A percentile compares a stretch with the other conserved stretches of the same genome.
Evolutionary conservation across 2,888 invertebrate genomes (phyloP).

Genomic region (Campoplex nolae): DNA sequence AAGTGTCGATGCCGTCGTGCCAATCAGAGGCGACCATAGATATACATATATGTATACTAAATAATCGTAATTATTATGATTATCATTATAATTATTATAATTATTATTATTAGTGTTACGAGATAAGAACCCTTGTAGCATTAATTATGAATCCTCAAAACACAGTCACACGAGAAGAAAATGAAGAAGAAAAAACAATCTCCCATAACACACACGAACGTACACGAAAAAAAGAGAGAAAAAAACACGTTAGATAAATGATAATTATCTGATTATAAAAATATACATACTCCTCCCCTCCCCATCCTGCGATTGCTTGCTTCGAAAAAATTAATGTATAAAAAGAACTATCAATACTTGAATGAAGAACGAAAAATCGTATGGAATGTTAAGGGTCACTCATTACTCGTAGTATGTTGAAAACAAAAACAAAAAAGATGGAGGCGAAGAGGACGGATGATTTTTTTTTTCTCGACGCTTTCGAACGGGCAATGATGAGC

Average conservation of each 20-base stretch:
- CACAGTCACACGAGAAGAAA: constrained; percentile 17
- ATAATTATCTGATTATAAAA: constrained; percentile 77
- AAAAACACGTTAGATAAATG: constrained; percentile 73
- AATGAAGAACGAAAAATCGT: constrained; percentile 64
- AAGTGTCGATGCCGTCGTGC: constrained; percentile 60
- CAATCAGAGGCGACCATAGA: constrained; percentile 58
- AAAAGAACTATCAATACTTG: constrained; percentile 73
- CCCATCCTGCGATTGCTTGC: constrained; percentile 81
- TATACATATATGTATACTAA: constrained; percentile 68
- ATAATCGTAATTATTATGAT: constrained; percentile 72
- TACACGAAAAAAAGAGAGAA: constrained; percentile 17
- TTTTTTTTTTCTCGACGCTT: constrained; percentile 66
- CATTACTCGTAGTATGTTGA: constrained; percentile 71
- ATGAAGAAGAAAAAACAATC: not conserved
- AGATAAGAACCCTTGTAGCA: constrained; percentile 79
- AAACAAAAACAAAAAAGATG: constrained; percentile 32
- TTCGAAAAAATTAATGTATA: constrained; percentile 82
- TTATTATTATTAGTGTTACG: constrained; percentile 79
- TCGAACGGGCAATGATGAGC: constrained; percentile 69
- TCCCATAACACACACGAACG: not conserved
- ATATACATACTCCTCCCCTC: constrained; percentile 76
- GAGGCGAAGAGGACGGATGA: constrained; percentile 13
- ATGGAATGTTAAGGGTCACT: constrained; percentile 73
- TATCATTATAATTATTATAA: constrained; percentile 70
- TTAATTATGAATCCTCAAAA: constrained; percentile 72